These are phyloP conservation scores for Pectinophora gossypiella DNA, from an alignment of 1,140 invertebrate genomes.

Conservation along the genomic window DNA sequence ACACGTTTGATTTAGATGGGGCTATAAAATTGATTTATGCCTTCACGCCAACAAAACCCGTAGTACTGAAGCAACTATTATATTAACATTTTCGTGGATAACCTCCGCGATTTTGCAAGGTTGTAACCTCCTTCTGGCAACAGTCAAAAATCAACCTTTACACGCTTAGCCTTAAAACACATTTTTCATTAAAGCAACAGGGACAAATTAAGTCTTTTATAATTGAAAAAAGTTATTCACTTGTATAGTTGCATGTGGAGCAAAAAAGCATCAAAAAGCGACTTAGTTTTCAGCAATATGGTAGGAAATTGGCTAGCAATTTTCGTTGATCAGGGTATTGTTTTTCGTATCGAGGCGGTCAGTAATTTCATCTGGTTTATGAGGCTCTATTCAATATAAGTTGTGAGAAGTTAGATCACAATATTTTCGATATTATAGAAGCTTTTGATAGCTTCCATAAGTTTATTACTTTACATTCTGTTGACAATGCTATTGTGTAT, in stretches of 20 bases:
- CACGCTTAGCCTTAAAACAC: background rate
- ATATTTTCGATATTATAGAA: background rate
- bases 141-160: too few species aligned
- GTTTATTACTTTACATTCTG: too few species aligned
- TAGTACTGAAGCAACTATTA: constrained; percentile 73
- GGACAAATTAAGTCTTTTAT: constrained; percentile 59
- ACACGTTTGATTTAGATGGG: constrained; percentile 76
- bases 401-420: constrained; percentile 3
- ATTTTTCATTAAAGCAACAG: background rate
- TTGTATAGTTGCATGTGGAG: constrained; percentile 55
- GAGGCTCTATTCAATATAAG: constrained; percentile 42
- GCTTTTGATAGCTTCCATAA: too few species aligned
- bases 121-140: too few species aligned
- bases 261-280: constrained; percentile 27
- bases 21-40: constrained; percentile 77
- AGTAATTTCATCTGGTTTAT: constrained; percentile 66
- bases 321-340: constrained; percentile 42
- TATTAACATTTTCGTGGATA: constrained; percentile 75
- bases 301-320: constrained; percentile 23
- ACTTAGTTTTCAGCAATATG: constrained; percentile 27
- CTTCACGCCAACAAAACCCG: constrained; percentile 73
- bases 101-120: constrained; percentile 56
- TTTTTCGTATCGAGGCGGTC: constrained; percentile 52
- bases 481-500: too few species aligned
- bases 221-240: constrained; percentile 66